Evolutionary conservation across 1,140 invertebrate species (phyloP).

Genomic region (Euura lappo): DNA sequence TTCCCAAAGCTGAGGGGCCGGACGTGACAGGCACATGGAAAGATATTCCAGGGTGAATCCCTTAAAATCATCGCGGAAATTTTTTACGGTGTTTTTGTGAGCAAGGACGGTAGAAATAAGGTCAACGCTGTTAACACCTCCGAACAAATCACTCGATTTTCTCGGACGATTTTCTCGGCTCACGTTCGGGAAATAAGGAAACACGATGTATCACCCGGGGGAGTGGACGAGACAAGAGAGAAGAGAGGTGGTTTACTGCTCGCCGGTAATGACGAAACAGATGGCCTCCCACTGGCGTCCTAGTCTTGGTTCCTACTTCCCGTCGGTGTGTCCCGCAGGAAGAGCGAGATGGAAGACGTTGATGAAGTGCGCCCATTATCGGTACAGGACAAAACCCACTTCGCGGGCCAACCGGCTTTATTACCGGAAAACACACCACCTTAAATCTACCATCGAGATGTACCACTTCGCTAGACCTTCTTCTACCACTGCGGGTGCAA

Average conservation of each 20-base stretch:
- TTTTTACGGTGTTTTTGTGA: not conserved
- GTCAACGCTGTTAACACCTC: slow-evolving; percentile 51
- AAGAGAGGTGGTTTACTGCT: slow-evolving; percentile 55
- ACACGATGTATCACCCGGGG: slow-evolving; percentile 61
- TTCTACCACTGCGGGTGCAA: not conserved
- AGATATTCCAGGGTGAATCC: too few species aligned
- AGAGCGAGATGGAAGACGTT: slow-evolving; percentile 35
- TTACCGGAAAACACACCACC: slow-evolving; percentile 53
- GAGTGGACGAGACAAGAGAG: slow-evolving; percentile 41
- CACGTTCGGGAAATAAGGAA: slow-evolving; percentile 61
- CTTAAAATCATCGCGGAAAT: not conserved
- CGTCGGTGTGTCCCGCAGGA: slow-evolving; percentile 42
- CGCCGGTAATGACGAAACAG: slow-evolving; percentile 61
- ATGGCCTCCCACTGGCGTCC: slow-evolving; percentile 48
- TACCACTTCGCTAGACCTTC: slow-evolving; percentile 17
- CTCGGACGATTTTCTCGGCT: slow-evolving; percentile 58
- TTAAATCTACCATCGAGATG: slow-evolving; percentile 43
- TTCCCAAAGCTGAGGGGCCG: too few species aligned
- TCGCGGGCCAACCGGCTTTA: slow-evolving; percentile 50
- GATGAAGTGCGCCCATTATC: slow-evolving; percentile 60
- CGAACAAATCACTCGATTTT: slow-evolving; percentile 63
- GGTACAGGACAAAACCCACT: slow-evolving; percentile 56
- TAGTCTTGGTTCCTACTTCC: not conserved
- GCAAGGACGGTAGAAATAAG: slow-evolving; percentile 11
- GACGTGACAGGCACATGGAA: too few species aligned